Conservation (phyloP, 2,797 vertebrate genomes). For the Nyctibius grandis region DNA sequence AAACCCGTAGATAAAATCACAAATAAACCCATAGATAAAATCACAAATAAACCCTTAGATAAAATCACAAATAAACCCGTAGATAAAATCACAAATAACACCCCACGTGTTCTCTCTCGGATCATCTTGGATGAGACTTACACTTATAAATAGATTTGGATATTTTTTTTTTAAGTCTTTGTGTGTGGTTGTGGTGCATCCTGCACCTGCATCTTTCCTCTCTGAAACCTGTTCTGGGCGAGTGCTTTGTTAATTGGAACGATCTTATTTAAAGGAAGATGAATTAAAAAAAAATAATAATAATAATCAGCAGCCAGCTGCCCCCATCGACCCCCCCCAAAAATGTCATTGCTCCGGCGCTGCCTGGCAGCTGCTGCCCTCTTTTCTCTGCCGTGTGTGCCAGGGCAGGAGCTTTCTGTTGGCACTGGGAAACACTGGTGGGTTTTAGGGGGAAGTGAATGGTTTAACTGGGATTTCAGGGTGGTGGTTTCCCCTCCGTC, state of each 20-base stretch:
- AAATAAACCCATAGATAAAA: too few relatives aligned
- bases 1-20: too few relatives aligned
- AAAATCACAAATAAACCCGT: background rate
- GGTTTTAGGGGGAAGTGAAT: background rate
- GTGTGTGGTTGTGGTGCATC: background rate
- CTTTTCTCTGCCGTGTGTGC: background rate
- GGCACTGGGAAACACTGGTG: background rate
- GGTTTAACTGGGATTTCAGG: background rate
- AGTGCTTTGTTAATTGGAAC: slow-evolving; percentile 45
- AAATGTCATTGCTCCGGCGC: background rate
- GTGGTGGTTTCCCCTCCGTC: accelerated
- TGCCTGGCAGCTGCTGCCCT: slow-evolving; percentile 52
- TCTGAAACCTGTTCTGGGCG: background rate
- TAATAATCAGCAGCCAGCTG: slow-evolving; percentile 11
- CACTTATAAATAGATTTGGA: background rate
- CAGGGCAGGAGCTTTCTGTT: background rate
- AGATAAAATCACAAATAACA: background rate
- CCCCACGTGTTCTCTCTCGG: accelerated
- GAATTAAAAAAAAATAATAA: background rate
- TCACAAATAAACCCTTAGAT: too few relatives aligned
- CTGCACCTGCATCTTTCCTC: background rate
- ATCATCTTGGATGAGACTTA: background rate
- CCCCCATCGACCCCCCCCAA: background rate
- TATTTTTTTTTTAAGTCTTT: background rate
- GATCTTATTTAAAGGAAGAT: slow-evolving; percentile 61